Evolutionary conservation across 2,888 invertebrate genomes (phyloP).

Genomic region (Archips xylosteana): DNA sequence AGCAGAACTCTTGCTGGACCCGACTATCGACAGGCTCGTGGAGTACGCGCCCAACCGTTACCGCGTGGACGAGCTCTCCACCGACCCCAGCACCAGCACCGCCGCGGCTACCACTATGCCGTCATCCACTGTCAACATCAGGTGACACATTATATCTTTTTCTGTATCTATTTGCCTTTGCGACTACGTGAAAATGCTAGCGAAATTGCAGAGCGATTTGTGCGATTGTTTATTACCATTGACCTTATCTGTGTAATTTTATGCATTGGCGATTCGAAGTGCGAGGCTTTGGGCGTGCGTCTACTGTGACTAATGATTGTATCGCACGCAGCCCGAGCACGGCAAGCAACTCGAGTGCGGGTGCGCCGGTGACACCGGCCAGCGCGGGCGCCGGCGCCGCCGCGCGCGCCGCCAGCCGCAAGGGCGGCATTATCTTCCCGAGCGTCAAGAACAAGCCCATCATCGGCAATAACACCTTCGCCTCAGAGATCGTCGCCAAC

Average conservation of each 20-base stretch:
- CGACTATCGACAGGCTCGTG: slow-evolving; percentile 91
- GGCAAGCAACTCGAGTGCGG: slow-evolving; percentile 56
- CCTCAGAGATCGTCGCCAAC: slow-evolving; percentile 90
- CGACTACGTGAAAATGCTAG: slow-evolving; percentile 52
- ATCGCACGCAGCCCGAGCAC: slow-evolving; percentile 79
- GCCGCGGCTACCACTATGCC: slow-evolving; percentile 65
- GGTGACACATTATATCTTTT: slow-evolving; percentile 72
- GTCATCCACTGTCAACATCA: slow-evolving; percentile 67
- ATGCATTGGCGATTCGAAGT: slow-evolving; percentile 41
- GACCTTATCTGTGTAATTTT: slow-evolving; percentile 25
- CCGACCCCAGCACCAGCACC: slow-evolving; percentile 73
- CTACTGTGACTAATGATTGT: slow-evolving; percentile 70
- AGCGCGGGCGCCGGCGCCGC: slow-evolving; percentile 63
- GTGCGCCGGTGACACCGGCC: slow-evolving; percentile 72
- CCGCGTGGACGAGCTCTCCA: slow-evolving; percentile 73
- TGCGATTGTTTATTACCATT: slow-evolving; percentile 53
- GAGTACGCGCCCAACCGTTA: slow-evolving; percentile 92
- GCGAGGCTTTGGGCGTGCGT: slow-evolving; percentile 48
- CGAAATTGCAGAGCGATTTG: slow-evolving; percentile 50
- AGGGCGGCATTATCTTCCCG: slow-evolving; percentile 95
- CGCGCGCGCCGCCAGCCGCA: slow-evolving; percentile 84
- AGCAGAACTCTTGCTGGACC: slow-evolving; percentile 89
- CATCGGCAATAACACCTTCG: slow-evolving; percentile 92
- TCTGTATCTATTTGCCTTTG: slow-evolving; percentile 46
- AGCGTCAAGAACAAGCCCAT: slow-evolving; percentile 96